Evolutionary conservation across 1,140 invertebrate species (phyloP), one percentile per base, ranked within the genome.

Genomic region (Aphaenogaster rudis): DNA sequence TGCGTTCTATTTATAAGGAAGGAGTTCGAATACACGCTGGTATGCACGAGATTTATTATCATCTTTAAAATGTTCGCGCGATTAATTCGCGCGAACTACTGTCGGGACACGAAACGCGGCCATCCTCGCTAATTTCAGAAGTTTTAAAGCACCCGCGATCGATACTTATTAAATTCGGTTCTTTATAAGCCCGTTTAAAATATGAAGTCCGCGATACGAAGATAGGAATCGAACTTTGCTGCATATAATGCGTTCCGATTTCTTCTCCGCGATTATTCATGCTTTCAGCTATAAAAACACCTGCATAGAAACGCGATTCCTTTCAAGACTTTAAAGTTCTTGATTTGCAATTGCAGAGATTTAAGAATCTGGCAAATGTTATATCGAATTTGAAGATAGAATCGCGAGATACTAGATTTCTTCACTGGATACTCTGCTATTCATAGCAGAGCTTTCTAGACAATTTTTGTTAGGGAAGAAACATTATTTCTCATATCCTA

Each of bases 101-200:
- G 36, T 63, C 42, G 42, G n/a, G 57, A 45, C 5, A 33, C 21
- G 28, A 52, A 67, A 39, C n/a, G 61, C 77, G 61, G 45, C n/a
- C 45, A 21, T 39, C n/a, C 28, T 67, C 17, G 48, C n/a, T 80
- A 80, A 69, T 80, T 69, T 79, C 28, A 11, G 13, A 80, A 39
- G 28, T 54, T 80, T 67, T 7, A 42, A 52, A 67, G 48, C 48
- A 59, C 13, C 6, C n/a, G 45, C n/a, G 45, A 80, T 80, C 78
- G 63, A 69, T 67, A 50, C n/a, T 39, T 52, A 69, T 42, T 80
- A n/a, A 64, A 69, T 52, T 11, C 33, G 36, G 4, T 71, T 64
- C 15, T 71, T 81, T n/a, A n/a, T 33, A 36, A 71, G 7, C 8
- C 5, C 36, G 48, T 67, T 80, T 67, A 79, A 80, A 80, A 42